Evolutionary conservation across 2,797 vertebrate species (phyloP), one percentile per base, ranked within the genome.

Genomic region (Pterois miles): DNA sequence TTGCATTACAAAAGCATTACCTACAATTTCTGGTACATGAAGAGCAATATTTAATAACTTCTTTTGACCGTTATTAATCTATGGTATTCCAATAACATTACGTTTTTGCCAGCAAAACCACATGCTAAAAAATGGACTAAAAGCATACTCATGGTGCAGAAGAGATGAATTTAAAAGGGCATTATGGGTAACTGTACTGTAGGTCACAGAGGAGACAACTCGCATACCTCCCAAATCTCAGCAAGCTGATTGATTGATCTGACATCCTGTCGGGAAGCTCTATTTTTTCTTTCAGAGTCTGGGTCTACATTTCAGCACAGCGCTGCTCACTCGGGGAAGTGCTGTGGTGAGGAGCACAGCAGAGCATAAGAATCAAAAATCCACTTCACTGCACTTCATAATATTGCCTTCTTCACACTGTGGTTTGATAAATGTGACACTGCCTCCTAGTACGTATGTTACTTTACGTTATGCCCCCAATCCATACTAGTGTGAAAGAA

Each of bases 1-100:
- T n/a, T 65, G 20, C 57, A 34, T 23, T 50, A 1, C 64, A 50
- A 81, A 70, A 48, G 33, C n/a, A 6, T 54, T 58, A 50, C 43
- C 36, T 52, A 13, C 16, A 18, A 31, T 52, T 3, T 71, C 16
- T 56, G 9, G 7, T 22, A 34, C 23, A 23, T 16, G 9, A 43
- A 38, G 10, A 40, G 36, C 1, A 23, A n/a, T 11, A 43, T 18
- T 59, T 65, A 2, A 65, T 33, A 38, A 57, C 4, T 34, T 27
- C 8, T 46, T 60, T 71, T 34, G 8, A 63, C 4, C 10, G 18
- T 60, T 4, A 48, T 71, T 29, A 38, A 73, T 76, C 7, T 54
- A 27, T 64, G 60, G 64, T 6, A 60, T 10, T 64, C 9, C 29
- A 53, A 56, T 31, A 63, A 56, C 20, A 59, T 16, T 14, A 3